Evolutionary conservation across 1,140 invertebrate species (phyloP).

Genomic region (Orussus abietinus): DNA sequence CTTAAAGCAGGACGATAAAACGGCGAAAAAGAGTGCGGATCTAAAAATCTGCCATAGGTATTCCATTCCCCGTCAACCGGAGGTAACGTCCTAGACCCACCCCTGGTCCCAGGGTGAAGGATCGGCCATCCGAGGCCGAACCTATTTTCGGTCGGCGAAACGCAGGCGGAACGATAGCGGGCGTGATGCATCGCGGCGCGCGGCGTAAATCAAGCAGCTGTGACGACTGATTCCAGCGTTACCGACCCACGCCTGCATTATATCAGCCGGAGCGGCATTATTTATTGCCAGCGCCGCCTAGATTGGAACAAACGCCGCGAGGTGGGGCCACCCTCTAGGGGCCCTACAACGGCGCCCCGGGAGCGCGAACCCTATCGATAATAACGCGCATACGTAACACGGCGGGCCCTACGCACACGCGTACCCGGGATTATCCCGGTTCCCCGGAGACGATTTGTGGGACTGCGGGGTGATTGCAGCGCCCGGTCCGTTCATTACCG

Average conservation of each 20-base stretch:
- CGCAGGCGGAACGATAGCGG: slow-evolving; percentile 40
- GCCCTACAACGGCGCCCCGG: slow-evolving; percentile 20
- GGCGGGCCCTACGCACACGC: slow-evolving; percentile 14
- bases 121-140: no score
- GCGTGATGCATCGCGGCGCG: slow-evolving; percentile 37
- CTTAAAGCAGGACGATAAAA: no score
- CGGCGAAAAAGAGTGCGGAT: no score
- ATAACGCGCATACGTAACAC: slow-evolving; percentile 25
- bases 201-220: slow-evolving; percentile 49
- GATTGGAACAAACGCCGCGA: slow-evolving; percentile 40
- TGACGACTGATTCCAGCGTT: slow-evolving; percentile 40
- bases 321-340: not conserved
- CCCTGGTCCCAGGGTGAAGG: no score
- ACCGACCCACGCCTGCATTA: slow-evolving; percentile 46
- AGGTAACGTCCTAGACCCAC: no score
- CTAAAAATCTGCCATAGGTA: no score
- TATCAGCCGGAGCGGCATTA: slow-evolving; percentile 44
- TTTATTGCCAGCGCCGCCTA: slow-evolving; percentile 39
- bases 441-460: slow-evolving; percentile 29
- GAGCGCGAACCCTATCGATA: slow-evolving; percentile 21
- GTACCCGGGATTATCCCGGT: slow-evolving; percentile 21
- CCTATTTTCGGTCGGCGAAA: slow-evolving; percentile 40
- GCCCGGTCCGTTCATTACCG: slow-evolving; percentile 44
- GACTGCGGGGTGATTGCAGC: slow-evolving; percentile 37
- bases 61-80: no score